Conservation (phyloP, 2,888 invertebrate species). For the Protodeltote pygarga region DNA sequence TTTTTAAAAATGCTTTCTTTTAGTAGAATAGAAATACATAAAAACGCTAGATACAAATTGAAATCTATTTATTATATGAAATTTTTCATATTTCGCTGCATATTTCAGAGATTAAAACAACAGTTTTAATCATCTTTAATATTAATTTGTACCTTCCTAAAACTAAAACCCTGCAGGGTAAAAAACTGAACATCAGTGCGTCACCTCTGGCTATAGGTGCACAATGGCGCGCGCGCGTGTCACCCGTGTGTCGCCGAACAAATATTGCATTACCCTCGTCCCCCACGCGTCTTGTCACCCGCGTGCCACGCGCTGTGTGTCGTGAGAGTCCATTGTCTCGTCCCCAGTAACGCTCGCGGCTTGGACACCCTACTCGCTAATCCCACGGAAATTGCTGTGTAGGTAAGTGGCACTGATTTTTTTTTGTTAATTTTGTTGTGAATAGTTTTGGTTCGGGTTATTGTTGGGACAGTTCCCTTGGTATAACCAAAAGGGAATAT, state of each 20-base stretch:
- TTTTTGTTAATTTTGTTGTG: slow-evolving; percentile 51
- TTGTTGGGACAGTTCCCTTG: too few relatives aligned
- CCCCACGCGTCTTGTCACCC: slow-evolving; percentile 34
- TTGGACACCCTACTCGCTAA: slow-evolving; percentile 75
- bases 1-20: too few relatives aligned
- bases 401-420: slow-evolving; percentile 71
- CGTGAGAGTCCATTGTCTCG: slow-evolving; percentile 69
- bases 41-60: too few relatives aligned
- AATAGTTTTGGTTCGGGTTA: slow-evolving; percentile 14
- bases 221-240: slow-evolving; percentile 77
- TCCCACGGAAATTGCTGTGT: slow-evolving; percentile 71
- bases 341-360: slow-evolving; percentile 59
- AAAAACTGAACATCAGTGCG: slow-evolving; percentile 51
- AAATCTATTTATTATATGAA: too few relatives aligned
- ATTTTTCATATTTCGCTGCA: too few relatives aligned
- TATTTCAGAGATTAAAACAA: too few relatives aligned
- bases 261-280: slow-evolving; percentile 79
- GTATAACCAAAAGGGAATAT: too few relatives aligned
- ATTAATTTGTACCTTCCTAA: too few relatives aligned
- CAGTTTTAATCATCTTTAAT: too few relatives aligned
- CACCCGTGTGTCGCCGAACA: slow-evolving; percentile 83
- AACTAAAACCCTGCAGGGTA: slow-evolving; percentile 12
- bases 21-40: too few relatives aligned
- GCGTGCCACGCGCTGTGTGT: slow-evolving; percentile 57
- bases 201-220: slow-evolving; percentile 73